Evolutionary conservation across 2,113 vertebrate species (phyloP).

Genomic region (Cichladusa arquata): DNA sequence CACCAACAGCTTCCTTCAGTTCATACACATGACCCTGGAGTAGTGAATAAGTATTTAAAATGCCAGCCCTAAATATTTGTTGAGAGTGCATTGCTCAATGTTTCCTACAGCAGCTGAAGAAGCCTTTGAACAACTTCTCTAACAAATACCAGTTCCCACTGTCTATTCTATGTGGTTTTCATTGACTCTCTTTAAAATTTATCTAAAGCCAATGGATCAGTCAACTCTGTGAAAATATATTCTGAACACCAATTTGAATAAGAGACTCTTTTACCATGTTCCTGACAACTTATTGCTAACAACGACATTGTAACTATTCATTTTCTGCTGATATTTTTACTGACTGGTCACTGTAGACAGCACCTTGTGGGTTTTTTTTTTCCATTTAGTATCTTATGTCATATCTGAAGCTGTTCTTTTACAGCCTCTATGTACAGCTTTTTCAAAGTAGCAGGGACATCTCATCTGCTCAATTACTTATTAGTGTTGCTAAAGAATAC

Average conservation of each 20-base stretch:
- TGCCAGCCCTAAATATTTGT: not conserved
- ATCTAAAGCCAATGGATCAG: not conserved
- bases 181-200: not conserved
- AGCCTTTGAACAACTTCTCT: not conserved
- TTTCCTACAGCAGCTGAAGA: not conserved
- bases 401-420: constrained; percentile 12
- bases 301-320: not conserved
- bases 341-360: not conserved
- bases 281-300: not conserved
- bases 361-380: not conserved
- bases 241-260: not conserved
- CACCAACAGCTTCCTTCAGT: not conserved
- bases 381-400: not conserved
- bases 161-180: not conserved
- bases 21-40: not conserved
- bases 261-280: not conserved
- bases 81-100: not conserved
- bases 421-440: constrained; percentile 36
- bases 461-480: constrained; percentile 87
- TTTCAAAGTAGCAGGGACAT: constrained; percentile 63
- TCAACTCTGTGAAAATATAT: not conserved
- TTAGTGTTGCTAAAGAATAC: constrained; percentile 90
- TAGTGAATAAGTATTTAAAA: not conserved
- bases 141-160: not conserved
- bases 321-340: not conserved